These are phyloP conservation scores for Heterocephalus glaber DNA, from an alignment of 2,113 vertebrate genomes.

Conservation along the genomic window DNA sequence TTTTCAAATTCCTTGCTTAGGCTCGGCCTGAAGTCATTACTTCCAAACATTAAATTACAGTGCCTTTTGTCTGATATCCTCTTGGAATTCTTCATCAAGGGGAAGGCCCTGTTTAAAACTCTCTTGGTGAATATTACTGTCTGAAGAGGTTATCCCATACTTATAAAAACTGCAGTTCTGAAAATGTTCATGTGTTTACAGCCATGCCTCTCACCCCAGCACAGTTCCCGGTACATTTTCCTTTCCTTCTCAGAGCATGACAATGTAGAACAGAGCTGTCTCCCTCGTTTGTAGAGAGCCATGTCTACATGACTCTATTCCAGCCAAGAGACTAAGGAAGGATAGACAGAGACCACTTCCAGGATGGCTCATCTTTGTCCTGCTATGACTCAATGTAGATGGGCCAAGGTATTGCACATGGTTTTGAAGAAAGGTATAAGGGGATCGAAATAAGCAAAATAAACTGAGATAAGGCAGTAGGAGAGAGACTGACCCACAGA, in stretches of 20 bases:
- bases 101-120: not conserved
- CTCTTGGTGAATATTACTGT: not conserved
- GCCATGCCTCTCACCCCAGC: not conserved
- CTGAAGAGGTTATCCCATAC: not conserved
- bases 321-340: not conserved
- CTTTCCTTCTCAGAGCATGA: not conserved
- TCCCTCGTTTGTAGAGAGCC: not conserved
- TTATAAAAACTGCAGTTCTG: not conserved
- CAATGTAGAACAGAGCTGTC: not conserved
- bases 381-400: not conserved
- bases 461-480: not conserved
- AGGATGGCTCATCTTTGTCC: too few species aligned
- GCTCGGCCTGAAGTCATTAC: not conserved
- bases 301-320: too few species aligned
- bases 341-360: too few species aligned
- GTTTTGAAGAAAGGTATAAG: not conserved
- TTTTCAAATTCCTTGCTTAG: slow-evolving; percentile 12
- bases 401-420: too few species aligned
- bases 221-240: not conserved
- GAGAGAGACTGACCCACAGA: not conserved
- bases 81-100: slow-evolving; percentile 6
- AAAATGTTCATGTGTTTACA: not conserved
- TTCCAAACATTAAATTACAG: slow-evolving; percentile 11
- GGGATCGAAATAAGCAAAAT: not conserved
- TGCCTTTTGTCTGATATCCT: not conserved